These are phyloP conservation scores for Corvus cornix DNA, from an alignment of 2,113 vertebrate species.

Conservation along the genomic window DNA sequence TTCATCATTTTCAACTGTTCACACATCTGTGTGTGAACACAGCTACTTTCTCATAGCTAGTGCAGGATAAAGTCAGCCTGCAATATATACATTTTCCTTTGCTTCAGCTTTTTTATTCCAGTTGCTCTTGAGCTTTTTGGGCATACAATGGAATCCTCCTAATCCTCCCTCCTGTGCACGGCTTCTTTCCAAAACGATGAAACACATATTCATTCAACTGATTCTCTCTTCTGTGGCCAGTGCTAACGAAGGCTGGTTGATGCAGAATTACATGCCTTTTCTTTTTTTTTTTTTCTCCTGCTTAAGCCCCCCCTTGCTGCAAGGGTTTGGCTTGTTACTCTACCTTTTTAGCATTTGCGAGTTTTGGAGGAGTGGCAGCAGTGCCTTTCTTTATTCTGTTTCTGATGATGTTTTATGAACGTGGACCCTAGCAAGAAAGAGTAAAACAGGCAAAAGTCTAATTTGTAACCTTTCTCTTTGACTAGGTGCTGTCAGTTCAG, in stretches of 20 bases:
- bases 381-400: background rate
- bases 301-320: background rate
- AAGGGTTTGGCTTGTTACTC: background rate
- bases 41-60: background rate
- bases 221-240: background rate
- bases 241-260: background rate
- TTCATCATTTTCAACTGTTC: background rate
- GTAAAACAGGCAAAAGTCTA: background rate
- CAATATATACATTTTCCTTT: fast-evolving
- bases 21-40: background rate
- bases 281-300: background rate
- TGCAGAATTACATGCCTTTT: background rate
- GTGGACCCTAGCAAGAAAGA: background rate
- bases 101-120: background rate
- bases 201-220: background rate
- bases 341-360: background rate
- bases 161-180: background rate
- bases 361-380: background rate
- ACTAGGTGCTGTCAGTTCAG: background rate
- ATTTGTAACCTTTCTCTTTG: background rate
- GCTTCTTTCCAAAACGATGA: background rate
- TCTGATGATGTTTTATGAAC: background rate
- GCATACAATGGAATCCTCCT: background rate
- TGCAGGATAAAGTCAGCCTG: background rate
- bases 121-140: background rate